phyloP scores from a whole-genome alignment of 2,888 invertebrate genomes.

The Adelognathus sp. region DNA sequence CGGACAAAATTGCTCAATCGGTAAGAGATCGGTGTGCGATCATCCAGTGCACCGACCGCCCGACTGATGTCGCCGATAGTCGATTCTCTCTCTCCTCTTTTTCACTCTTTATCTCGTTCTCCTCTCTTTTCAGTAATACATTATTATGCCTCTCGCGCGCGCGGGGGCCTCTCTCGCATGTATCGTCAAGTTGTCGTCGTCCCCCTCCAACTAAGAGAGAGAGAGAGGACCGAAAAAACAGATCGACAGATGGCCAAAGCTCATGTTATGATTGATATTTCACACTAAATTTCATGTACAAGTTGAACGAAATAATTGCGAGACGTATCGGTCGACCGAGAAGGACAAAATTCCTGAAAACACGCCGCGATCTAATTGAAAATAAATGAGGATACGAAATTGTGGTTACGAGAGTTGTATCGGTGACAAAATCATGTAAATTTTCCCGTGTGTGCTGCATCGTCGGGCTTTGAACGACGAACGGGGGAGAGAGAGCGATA shows the following conservation, averaged over 20 bases:
- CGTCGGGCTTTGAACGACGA: too few relatives aligned
- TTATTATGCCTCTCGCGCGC: conserved; percentile 13
- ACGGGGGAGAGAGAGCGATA: too few relatives aligned
- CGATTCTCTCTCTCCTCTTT: background rate
- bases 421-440: conserved; percentile 59
- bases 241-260: conserved; percentile 78
- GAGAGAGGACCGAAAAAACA: conserved; percentile 51
- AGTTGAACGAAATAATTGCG: background rate
- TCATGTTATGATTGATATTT: conserved; percentile 75
- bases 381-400: conserved; percentile 13
- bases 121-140: conserved; percentile 11
- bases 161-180: background rate
- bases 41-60: conserved; percentile 27
- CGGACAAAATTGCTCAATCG: conserved; percentile 47
- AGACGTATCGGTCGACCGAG: too few relatives aligned
- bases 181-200: background rate
- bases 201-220: too few relatives aligned
- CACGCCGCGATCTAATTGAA: too few relatives aligned
- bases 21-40: conserved; percentile 29
- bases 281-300: conserved; percentile 62
- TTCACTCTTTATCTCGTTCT: too few relatives aligned
- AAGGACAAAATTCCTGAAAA: too few relatives aligned
- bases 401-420: background rate
- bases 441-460: conserved; percentile 72
- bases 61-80: conserved; percentile 35